Evolutionary conservation across 2,888 invertebrate genomes (phyloP), one percentile per base, ranked within the genome.

Genomic region (Anoncus sp.): DNA sequence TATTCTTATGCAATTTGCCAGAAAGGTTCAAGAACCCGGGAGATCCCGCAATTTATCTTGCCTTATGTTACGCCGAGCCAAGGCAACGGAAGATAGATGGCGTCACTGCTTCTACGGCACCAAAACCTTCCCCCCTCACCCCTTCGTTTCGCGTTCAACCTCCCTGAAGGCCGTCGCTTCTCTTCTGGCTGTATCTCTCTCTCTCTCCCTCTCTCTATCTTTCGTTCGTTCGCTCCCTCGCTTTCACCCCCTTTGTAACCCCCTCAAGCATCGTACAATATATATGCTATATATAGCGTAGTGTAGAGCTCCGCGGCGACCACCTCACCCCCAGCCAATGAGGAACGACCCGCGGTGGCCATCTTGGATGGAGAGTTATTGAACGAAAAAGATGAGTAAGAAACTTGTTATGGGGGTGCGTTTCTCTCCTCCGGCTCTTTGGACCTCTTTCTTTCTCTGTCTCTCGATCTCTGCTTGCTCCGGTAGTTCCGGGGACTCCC

Each of bases 381-480:
- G 91, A 91, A 91, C 91, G 91, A 91, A 91, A 91, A 91, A 91
- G 91, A 91, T 91, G 91, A 91, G 91, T 91, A 91, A 91, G 91
- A 91, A 91, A 91, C 90, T 90, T 91, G 90, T 89, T 90, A 90
- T 88, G 88, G 88, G 90, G 90, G 90, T 90, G 88, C 90, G 89
- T 89, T 72, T 88, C 81, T 72, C 80, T 83, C 62, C 71, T 77
- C 55, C 60, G 57, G 59, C 59, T 67, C 67, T 35, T 71, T 53
- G 63, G 60, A 78, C 45, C 71, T 77, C 74, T 76, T 82, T 85
- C 82, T 82, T 80, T 77, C 77, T 82, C 78, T 74, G 12, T 22
- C 59, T 31, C 83, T 83, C 83, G 81, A 79, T 75, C 77, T 82
- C 75, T 75, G 16, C 62, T 60, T 40, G 57, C 35, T 60, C 18